Base-by-base conservation (phyloP, 2,888 invertebrate species). In the Cerastoderma edule region DNA sequence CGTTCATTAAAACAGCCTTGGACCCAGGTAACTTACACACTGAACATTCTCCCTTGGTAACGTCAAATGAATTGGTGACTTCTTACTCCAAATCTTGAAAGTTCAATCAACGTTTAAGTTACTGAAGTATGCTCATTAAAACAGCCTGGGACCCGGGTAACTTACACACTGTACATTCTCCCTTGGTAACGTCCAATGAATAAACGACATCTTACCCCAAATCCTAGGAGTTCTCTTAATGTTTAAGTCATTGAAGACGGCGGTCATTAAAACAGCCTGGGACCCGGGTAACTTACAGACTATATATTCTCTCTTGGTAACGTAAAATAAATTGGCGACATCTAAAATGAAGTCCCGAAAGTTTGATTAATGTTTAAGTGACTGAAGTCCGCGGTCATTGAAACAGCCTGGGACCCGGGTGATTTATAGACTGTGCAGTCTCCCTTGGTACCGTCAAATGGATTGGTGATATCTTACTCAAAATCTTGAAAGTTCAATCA, bases 1-100 rank as follows among this genome's bases (percentile, higher is more conserved):
- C n/a, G n/a, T 35, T 6, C n/a, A 30, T 32, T 39, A 10, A n/a
- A n/a, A 46, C 27, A 72, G 54, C 67, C 75, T 76, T 67, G 71
- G 75, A 76, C 71, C 75, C 60, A 67, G 44, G 71, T 68, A 76
- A 76, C 71, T 76, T 72, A 76, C 75, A 63, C 27, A 67, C 19
- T 30, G 16, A 5, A 27, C 39, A 13, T 16, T 39, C 39, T 5
- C 39, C 30, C 28, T 39, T 19, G 39, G 54, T 70, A 64, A 39
- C 3, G 5, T 32, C n/a, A 30, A 32, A 54, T n/a, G n/a, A n/a
- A n/a, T n/a, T n/a, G n/a, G n/a, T n/a, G n/a, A n/a, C n/a, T n/a
- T n/a, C n/a, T n/a, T n/a, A n/a, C n/a, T n/a, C n/a, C n/a, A n/a
- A n/a, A n/a, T n/a, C n/a, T n/a, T n/a, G n/a, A n/a, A n/a, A n/a